A percentile compares a stretch with the other conserved stretches of the same genome.
Evolutionary conservation across 2,888 invertebrate species (phyloP).

Genomic region (Hypercompe scribonia): DNA sequence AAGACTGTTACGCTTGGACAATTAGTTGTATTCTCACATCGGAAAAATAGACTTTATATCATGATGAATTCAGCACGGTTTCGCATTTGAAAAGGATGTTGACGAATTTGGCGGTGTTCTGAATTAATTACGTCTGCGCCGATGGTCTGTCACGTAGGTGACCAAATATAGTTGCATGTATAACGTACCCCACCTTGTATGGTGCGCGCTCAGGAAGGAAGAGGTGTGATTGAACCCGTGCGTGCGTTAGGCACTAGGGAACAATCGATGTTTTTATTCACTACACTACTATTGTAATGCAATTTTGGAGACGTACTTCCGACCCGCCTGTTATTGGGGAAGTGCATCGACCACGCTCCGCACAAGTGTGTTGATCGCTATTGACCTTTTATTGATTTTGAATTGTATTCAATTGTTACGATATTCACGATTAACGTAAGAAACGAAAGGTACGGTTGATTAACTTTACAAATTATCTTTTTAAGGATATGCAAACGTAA

Average conservation of each 20-base stretch:
- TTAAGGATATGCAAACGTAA: constrained; percentile 26
- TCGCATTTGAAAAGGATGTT: constrained; percentile 62
- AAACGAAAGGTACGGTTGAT: constrained; percentile 19
- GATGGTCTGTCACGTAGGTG: constrained; percentile 79
- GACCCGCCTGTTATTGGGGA: constrained; percentile 63
- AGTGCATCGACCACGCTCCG: constrained; percentile 68
- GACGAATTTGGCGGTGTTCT: constrained; percentile 76
- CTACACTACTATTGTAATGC: constrained; percentile 70
- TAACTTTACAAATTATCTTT: constrained; percentile 24
- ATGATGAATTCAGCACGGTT: constrained; percentile 67
- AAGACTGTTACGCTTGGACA: constrained; percentile 76
- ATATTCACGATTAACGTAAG: not conserved
- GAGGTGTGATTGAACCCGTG: constrained; percentile 77
- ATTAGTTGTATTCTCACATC: constrained; percentile 57
- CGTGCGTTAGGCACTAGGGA: constrained; percentile 53
- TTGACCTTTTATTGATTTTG: constrained; percentile 30
- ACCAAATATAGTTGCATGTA: constrained; percentile 78
- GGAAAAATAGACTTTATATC: constrained; percentile 67
- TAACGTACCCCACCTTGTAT: constrained; percentile 73
- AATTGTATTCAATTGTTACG: constrained; percentile 29
- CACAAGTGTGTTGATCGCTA: constrained; percentile 33
- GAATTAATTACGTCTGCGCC: constrained; percentile 77
- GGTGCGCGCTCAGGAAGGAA: constrained; percentile 78
- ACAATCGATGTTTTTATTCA: constrained; percentile 64
- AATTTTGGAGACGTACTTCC: constrained; percentile 76